phyloP scores from a whole-genome alignment of 2,888 invertebrate genomes.

The Megamerina dolium region DNA sequence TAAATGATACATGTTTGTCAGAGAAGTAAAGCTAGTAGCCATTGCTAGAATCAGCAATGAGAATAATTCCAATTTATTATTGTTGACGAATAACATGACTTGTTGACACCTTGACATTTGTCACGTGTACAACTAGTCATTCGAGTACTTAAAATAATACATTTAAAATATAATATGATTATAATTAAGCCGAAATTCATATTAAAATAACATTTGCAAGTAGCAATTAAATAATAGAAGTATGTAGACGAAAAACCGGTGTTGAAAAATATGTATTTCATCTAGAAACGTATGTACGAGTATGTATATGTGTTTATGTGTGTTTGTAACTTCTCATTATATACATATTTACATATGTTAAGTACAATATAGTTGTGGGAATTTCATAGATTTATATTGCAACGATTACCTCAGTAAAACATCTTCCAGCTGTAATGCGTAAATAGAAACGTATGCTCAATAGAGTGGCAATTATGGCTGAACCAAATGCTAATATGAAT shows the following conservation, averaged over 20 bases:
- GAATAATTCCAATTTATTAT: no score
- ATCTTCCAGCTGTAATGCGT: constrained; percentile 41
- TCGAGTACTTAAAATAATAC: background rate
- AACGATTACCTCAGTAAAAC: constrained; percentile 43
- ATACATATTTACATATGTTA: no score
- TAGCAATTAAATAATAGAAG: background rate
- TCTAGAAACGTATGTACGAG: background rate
- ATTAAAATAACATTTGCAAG: background rate
- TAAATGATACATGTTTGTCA: no score
- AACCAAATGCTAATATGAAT: constrained; percentile 30
- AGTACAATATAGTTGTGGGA: no score
- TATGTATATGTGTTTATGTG: background rate
- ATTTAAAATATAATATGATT: background rate
- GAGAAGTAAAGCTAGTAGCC: no score
- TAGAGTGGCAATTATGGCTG: constrained; percentile 37
- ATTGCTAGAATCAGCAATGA: no score
- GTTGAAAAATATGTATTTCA: background rate
- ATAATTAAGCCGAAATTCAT: no score
- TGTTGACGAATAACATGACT: background rate
- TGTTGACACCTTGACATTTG: background rate
- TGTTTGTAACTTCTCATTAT: no score
- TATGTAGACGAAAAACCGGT: background rate
- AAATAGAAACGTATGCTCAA: constrained; percentile 43
- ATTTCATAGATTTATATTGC: no score
- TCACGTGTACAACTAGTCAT: background rate